Evolutionary conservation across 2,888 invertebrate genomes (phyloP).

Genomic region (Mycalesis mineus): DNA sequence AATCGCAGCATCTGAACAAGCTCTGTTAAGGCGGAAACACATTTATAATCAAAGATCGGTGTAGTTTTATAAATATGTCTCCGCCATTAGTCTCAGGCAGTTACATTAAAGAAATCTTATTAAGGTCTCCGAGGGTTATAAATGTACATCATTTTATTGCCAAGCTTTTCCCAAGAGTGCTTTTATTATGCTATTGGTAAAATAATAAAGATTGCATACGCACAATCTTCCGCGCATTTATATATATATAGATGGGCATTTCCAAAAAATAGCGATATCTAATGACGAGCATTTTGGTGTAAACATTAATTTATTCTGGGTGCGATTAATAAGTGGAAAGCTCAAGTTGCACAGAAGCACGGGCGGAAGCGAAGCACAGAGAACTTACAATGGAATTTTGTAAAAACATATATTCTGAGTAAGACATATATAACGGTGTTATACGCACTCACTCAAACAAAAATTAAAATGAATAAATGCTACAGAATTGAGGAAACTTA

Average conservation of each 20-base stretch:
- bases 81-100: neutral
- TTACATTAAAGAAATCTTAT: neutral
- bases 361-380: neutral
- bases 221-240: neutral
- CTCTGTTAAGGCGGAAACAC: neutral
- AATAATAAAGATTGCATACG: no score
- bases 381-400: no score
- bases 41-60: neutral
- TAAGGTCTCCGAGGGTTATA: no score
- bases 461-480: neutral
- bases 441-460: no score
- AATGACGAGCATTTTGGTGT: neutral
- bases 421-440: no score
- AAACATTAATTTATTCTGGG: neutral
- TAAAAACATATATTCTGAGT: no score
- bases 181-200: no score
- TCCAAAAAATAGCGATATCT: neutral
- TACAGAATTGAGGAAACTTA: no score
- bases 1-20: neutral
- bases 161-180: no score
- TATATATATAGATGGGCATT: neutral
- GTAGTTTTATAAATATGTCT: neutral
- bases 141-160: no score
- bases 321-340: neutral
- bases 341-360: neutral